Conservation (phyloP, 2,797 vertebrate genomes). For the Enteromius unitaeniatus region DNA sequence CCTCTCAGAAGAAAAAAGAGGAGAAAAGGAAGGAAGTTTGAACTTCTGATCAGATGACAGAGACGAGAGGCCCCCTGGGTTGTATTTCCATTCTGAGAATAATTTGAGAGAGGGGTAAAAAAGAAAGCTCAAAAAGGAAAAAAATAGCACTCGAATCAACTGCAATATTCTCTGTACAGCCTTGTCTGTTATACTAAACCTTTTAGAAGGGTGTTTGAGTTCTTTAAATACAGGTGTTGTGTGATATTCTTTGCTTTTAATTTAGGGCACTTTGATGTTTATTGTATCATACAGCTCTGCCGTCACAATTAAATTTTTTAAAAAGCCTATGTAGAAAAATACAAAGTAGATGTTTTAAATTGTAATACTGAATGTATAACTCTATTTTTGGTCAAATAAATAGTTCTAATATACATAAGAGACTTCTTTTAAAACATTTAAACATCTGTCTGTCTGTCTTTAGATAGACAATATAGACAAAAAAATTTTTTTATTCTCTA, state of each 20-base stretch:
- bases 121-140: slow-evolving; percentile 16
- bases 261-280: background rate
- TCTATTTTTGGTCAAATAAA: background rate
- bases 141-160: background rate
- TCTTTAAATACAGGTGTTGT: background rate
- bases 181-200: slow-evolving; percentile 3
- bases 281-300: background rate
- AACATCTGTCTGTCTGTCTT: background rate
- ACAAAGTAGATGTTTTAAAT: background rate
- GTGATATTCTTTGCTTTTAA: background rate
- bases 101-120: slow-evolving; percentile 16
- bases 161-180: background rate
- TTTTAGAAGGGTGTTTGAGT: background rate
- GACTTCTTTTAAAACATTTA: background rate
- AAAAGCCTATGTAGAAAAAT: background rate
- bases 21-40: slow-evolving; percentile 50
- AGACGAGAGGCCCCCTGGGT: slow-evolving; percentile 53
- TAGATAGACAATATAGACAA: background rate
- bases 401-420: background rate
- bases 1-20: slow-evolving; percentile 30
- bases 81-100: slow-evolving; percentile 43
- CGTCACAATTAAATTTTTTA: background rate
- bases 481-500: background rate
- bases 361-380: background rate
- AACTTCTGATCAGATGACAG: slow-evolving; percentile 56